phyloP scores from a whole-genome alignment of 2,797 vertebrate species.

The Anguilla pacifica region DNA sequence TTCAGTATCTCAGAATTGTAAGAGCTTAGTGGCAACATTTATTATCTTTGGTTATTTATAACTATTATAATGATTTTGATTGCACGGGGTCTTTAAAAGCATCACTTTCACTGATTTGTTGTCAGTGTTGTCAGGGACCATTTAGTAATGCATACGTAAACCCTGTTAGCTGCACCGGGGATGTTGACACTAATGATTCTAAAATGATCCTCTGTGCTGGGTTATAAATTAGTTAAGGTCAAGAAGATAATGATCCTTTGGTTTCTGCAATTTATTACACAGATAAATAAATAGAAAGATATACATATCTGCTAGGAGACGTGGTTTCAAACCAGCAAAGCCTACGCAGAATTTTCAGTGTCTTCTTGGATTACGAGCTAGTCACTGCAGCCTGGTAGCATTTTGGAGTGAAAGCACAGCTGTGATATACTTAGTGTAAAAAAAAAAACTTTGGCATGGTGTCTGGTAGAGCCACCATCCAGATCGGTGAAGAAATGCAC shows the following conservation, averaged over 20 bases:
- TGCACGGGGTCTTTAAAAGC: background rate
- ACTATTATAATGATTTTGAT: background rate
- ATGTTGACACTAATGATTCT: background rate
- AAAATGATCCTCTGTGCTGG: no score
- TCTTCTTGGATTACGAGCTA: background rate
- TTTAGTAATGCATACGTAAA: background rate
- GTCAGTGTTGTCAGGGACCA: background rate
- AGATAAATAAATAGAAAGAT: background rate
- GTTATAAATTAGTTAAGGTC: background rate
- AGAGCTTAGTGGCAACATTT: background rate
- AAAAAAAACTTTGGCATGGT: background rate
- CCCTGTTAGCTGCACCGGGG: background rate
- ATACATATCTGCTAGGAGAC: background rate
- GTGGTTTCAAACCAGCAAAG: background rate
- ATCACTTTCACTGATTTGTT: background rate
- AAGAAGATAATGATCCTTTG: background rate
- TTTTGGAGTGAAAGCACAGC: background rate
- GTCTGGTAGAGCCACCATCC: background rate
- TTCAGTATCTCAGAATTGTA: background rate
- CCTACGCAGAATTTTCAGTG: background rate
- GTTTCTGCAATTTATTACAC: background rate
- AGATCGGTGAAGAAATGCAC: background rate
- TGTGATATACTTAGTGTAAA: background rate
- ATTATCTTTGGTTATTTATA: background rate
- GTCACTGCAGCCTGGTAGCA: background rate